These are phyloP conservation scores for Tragelaphus oryx DNA, from an alignment of 2,797 vertebrate genomes.

Conservation along the genomic window DNA sequence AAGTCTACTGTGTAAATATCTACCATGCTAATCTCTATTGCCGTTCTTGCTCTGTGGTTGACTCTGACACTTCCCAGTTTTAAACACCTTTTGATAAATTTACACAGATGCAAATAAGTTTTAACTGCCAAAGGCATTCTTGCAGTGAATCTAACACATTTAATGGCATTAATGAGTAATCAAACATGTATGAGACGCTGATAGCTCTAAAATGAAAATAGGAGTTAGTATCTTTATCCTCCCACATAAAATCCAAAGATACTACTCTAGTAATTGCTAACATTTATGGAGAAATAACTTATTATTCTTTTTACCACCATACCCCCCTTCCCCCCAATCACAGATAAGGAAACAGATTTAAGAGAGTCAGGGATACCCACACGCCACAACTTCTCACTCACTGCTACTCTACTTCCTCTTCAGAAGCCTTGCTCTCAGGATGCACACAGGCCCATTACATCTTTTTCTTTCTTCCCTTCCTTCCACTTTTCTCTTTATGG, in stretches of 20 bases:
- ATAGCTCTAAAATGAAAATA: background rate
- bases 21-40: background rate
- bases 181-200: background rate
- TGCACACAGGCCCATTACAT: background rate
- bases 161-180: background rate
- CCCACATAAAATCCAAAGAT: background rate
- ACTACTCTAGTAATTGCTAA: background rate
- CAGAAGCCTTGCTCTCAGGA: background rate
- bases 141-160: background rate
- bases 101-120: conserved; percentile 27
- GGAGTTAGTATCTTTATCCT: background rate
- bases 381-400: background rate
- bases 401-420: background rate
- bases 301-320: background rate
- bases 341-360: background rate
- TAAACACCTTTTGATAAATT: background rate
- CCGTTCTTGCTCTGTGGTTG: background rate
- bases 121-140: conserved; percentile 12
- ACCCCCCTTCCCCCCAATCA: background rate
- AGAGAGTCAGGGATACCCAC: background rate
- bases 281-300: background rate
- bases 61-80: conserved; percentile 18
- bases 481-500: background rate
- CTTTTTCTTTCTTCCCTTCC: background rate
- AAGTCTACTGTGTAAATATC: background rate